phyloP scores from a whole-genome alignment of 2,113 vertebrate species.

The Argyrosomus japonicus region DNA sequence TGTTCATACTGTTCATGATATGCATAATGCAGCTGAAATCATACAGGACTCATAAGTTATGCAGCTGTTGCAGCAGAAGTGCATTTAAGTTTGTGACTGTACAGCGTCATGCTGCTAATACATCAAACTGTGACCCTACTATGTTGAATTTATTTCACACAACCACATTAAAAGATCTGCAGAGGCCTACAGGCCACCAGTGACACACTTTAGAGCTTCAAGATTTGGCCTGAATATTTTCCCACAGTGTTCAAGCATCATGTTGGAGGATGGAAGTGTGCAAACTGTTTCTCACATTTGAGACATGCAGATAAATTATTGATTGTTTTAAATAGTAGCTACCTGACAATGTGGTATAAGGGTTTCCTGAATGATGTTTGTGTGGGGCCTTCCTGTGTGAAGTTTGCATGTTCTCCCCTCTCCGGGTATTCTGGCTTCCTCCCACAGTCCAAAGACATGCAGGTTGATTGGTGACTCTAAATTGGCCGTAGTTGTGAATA shows the following conservation, averaged over 20 bases:
- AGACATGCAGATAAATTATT: not conserved
- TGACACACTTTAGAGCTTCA: conserved; percentile 60
- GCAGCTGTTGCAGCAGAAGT: conserved; percentile 19
- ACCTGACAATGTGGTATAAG: too few relatives aligned
- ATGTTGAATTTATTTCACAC: conserved; percentile 60
- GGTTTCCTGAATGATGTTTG: too few relatives aligned
- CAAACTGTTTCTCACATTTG: not conserved
- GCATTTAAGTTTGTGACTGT: not conserved
- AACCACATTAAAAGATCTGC: conserved; percentile 45
- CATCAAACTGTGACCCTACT: conserved; percentile 45
- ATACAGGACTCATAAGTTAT: conserved; percentile 4
- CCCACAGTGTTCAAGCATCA: conserved; percentile 19
- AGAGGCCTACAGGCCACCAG: conserved; percentile 43
- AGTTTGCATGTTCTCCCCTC: too few relatives aligned
- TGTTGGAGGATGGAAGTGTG: conserved; percentile 6
- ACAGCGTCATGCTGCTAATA: not conserved
- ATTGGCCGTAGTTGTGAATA: too few relatives aligned
- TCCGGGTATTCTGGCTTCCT: too few relatives aligned
- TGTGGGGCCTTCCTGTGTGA: too few relatives aligned
- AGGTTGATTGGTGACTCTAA: too few relatives aligned
- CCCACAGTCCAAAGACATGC: too few relatives aligned
- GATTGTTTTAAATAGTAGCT: too few relatives aligned
- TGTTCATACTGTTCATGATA: conserved; percentile 10
- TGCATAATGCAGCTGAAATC: conserved; percentile 26
- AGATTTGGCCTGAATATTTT: conserved; percentile 46